Conservation (phyloP, 2,888 invertebrate genomes). For the Synergus laeviventris region DNA sequence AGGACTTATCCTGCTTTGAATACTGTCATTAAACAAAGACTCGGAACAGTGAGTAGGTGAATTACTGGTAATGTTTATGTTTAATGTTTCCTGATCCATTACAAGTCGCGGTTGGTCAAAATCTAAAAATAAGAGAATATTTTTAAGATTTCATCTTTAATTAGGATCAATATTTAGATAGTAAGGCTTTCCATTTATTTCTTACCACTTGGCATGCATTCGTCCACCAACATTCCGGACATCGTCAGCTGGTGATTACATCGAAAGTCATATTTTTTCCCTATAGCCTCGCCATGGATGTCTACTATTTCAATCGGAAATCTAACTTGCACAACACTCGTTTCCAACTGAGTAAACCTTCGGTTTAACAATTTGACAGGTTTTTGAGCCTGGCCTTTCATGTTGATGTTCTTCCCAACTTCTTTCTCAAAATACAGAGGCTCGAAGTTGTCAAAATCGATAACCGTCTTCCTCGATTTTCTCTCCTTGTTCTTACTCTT, state of each 20-base stretch:
- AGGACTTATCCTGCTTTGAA: neutral
- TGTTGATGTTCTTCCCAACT: conserved; percentile 63
- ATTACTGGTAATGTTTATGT: neutral
- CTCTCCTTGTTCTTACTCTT: conserved; percentile 20
- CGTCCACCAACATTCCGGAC: conserved; percentile 53
- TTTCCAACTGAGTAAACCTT: conserved; percentile 68
- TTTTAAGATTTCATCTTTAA: neutral
- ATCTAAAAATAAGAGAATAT: neutral
- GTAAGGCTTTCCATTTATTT: neutral
- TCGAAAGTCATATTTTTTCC: conserved; percentile 71
- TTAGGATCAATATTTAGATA: too few relatives aligned
- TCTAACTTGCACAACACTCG: conserved; percentile 46
- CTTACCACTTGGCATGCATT: conserved; percentile 61
- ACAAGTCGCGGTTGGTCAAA: neutral
- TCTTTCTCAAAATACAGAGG: conserved; percentile 58
- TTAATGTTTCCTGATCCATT: neutral
- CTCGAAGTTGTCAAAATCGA: conserved; percentile 65
- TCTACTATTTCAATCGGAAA: conserved; percentile 62
- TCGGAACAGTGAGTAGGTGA: neutral
- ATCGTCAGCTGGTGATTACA: conserved; percentile 47
- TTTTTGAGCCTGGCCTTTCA: conserved; percentile 59
- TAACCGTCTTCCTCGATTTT: conserved; percentile 50
- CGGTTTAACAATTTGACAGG: conserved; percentile 64
- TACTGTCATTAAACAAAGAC: neutral
- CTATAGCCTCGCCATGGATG: conserved; percentile 65